Evolutionary conservation across 64 coral and sea anemone species (phyloP), one percentile per base, ranked within the genome.

Genomic region (Anthopleura sola): DNA sequence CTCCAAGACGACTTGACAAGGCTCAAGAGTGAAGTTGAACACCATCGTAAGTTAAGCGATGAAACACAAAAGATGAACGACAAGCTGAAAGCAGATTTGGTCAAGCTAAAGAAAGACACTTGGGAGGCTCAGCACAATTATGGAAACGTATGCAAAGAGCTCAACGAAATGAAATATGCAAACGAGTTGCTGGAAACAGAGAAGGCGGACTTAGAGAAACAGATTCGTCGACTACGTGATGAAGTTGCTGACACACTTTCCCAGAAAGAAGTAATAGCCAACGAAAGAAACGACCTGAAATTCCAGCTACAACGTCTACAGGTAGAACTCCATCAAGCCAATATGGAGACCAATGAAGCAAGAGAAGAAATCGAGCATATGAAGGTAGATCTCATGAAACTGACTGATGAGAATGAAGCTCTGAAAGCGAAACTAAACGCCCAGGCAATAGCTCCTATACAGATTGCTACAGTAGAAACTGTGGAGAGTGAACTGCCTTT

Each of bases 11-110:
- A 96, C 21, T 56, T 89, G 26, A 78, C 92, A 8, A 92, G 91
- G 40, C 49, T 84, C 1, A 89, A 88, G 68, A 90, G 84, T 7
- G 91, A 92, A 83, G 84, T 88, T 36, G 87, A 76, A 2, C 90
- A 92, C n/a, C 68, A 89, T 17, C 64, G 88, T 24, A 92, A 80
- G 24, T 37, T 90, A 56, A 74, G 89, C 18, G 78, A 58, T 11
- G 94, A 96, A 50, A 92, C 91, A 71, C 85, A 92, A 28, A 92
- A 90, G 39, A 89, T 96, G 90, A 96, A 96, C 57, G 94, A 96
- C 23, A 96, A 96, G 33, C 83, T 96, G 39, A 96, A 96, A 23
- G 66, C 75, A 37, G 90, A 96, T 15, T 49, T 96, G 28, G 85
- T 79, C 37, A 82, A 96, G 19, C n/a, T 92, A 9, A 92, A 96